Percentiles rank a stretch among this genome's conserved stretches.
These are phyloP conservation scores for Brachypodius melanocephalos DNA, from an alignment of 2,113 vertebrate genomes.

Conservation along the genomic window DNA sequence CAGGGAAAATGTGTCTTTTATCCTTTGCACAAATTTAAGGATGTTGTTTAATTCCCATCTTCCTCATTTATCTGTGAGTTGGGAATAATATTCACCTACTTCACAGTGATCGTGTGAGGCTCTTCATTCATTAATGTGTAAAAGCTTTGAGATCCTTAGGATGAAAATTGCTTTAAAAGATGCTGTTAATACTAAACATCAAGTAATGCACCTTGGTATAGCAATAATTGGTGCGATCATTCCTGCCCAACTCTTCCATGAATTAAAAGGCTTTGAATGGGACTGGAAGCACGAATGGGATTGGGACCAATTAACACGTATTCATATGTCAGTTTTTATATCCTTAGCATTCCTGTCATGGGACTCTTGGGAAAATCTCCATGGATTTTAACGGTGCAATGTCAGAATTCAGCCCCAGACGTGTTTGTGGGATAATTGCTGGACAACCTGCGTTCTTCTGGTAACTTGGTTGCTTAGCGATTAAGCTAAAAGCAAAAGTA, in stretches of 20 bases:
- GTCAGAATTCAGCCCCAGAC: conserved; percentile 12
- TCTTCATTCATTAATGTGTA: conserved; percentile 38
- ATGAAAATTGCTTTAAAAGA: conserved; percentile 43
- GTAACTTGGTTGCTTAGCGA: conserved; percentile 43
- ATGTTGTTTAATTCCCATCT: not conserved
- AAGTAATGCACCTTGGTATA: conserved; percentile 49
- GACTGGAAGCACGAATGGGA: not conserved
- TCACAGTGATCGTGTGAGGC: not conserved
- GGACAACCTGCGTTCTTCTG: not conserved
- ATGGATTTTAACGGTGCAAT: not conserved
- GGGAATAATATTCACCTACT: conserved; percentile 33
- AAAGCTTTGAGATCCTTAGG: conserved; percentile 40
- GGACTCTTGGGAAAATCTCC: not conserved
- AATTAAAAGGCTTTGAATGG: conserved; percentile 57
- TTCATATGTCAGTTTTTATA: conserved; percentile 14
- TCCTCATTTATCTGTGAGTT: not conserved
- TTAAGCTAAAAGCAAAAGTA: conserved; percentile 3
- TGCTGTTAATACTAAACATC: conserved; percentile 57
- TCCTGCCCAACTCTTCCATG: conserved; percentile 15
- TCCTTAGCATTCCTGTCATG: not conserved
- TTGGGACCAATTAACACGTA: conserved; percentile 37
- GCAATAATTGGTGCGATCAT: conserved; percentile 36
- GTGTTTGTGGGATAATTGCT: not conserved
- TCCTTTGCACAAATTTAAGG: not conserved
- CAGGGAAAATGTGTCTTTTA: not conserved